phyloP scores from a whole-genome alignment of 1,140 invertebrate species.

The Caenorhabditis brenneri region DNA sequence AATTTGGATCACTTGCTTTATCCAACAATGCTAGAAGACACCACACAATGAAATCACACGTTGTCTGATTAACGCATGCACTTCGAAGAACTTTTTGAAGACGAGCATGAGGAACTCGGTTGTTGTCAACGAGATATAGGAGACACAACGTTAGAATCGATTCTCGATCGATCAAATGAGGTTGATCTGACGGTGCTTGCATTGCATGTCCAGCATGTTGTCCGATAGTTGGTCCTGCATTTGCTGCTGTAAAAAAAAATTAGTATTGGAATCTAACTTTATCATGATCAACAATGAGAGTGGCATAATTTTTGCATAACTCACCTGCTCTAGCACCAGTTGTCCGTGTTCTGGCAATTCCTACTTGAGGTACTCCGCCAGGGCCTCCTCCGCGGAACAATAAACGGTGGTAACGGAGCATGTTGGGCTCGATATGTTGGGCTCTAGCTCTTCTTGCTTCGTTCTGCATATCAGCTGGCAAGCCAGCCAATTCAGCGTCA shows the following conservation, averaged over 20 bases:
- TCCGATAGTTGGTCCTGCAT: conserved; percentile 10
- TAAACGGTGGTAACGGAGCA: conserved; percentile 43
- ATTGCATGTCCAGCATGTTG: conserved; percentile 36
- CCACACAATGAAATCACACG: conserved; percentile 65
- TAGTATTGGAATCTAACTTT: too few species aligned
- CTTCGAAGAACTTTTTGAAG: conserved; percentile 56
- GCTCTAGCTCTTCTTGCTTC: conserved; percentile 81
- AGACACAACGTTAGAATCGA: conserved; percentile 60
- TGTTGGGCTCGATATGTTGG: conserved; percentile 52
- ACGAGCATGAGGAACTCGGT: conserved; percentile 57
- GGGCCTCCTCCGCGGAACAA: conserved; percentile 47
- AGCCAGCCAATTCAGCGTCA: conserved; percentile 84
- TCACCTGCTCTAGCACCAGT: neutral
- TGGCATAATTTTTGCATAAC: too few species aligned
- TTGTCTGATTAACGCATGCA: conserved; percentile 53
- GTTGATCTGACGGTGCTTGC: conserved; percentile 41
- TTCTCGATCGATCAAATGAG: conserved; percentile 61
- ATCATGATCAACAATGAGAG: too few species aligned
- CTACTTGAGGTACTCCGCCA: neutral
- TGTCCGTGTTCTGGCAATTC: neutral
- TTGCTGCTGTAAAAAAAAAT: conserved; percentile 28
- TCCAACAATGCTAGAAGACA: conserved; percentile 60
- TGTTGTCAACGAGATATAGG: conserved; percentile 63
- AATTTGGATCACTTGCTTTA: conserved; percentile 49
- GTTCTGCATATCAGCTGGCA: conserved; percentile 84